phyloP scores from a whole-genome alignment of 2,888 invertebrate genomes.

The Blastobasis lacticolella region DNA sequence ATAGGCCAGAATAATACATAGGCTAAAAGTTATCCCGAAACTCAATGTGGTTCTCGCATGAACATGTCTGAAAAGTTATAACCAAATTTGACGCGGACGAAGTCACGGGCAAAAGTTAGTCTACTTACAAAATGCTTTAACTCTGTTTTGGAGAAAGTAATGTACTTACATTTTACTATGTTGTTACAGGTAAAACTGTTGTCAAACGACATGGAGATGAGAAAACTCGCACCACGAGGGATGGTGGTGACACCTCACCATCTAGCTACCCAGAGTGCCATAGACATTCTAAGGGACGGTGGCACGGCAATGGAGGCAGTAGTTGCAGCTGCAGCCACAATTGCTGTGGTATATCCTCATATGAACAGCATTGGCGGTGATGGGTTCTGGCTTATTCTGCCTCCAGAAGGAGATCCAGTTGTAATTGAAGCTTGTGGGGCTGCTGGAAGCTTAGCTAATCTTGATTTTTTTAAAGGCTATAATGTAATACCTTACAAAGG shows the following conservation, averaged over 20 bases:
- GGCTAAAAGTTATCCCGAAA: no score
- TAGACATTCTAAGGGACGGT: conserved; percentile 48
- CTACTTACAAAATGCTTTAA: no score
- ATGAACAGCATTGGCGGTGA: conserved; percentile 64
- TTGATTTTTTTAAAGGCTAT: conserved; percentile 36
- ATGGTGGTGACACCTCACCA: conserved; percentile 66
- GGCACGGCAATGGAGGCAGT: conserved; percentile 63
- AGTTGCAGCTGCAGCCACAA: conserved; percentile 58
- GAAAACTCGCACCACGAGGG: conserved; percentile 38
- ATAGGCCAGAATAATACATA: no score
- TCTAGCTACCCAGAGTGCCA: conserved; percentile 54
- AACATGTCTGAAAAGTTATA: no score
- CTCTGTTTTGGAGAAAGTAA: no score
- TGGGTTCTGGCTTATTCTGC: conserved; percentile 58
- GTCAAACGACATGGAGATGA: conserved; percentile 24
- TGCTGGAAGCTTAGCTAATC: conserved; percentile 48
- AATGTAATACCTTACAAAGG: conserved; percentile 44
- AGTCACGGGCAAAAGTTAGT: no score
- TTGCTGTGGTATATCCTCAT: conserved; percentile 58
- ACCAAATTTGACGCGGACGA: no score
- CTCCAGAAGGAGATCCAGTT: conserved; percentile 49
- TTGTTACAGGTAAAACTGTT: no score
- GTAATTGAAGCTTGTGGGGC: conserved; percentile 58
- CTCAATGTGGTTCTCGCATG: no score
- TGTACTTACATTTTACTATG: no score